Evolutionary conservation across 2,113 vertebrate species (phyloP).

Genomic region (Mirza zaza): DNA sequence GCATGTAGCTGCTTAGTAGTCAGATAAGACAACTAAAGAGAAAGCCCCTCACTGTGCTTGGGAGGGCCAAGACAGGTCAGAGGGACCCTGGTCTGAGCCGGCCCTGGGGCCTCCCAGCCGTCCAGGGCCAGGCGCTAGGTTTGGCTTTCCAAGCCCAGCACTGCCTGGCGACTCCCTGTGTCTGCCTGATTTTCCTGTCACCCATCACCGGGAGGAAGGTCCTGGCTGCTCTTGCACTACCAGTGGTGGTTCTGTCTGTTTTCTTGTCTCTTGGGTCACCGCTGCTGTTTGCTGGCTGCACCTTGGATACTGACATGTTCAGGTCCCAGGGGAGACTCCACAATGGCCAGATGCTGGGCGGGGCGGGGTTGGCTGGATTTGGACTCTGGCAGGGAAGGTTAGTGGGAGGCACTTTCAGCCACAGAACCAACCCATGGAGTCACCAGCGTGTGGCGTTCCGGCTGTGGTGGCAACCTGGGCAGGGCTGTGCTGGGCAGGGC

Average conservation of each 20-base stretch:
- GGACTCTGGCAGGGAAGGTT: neutral
- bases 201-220: neutral
- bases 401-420: neutral
- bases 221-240: too few species aligned
- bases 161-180: neutral
- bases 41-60: neutral
- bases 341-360: neutral
- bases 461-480: too few species aligned
- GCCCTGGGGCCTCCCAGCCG: neutral
- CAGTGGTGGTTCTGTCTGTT: fast-evolving
- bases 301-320: too few species aligned
- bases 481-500: neutral
- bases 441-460: fast-evolving
- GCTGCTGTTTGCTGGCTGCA: neutral
- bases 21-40: neutral
- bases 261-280: fast-evolving
- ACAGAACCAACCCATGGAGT: neutral
- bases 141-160: neutral
- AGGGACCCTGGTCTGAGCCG: neutral
- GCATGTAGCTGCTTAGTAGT: neutral
- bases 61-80: neutral
- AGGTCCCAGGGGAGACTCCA: too few species aligned
- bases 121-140: neutral
- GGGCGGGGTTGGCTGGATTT: neutral
- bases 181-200: fast-evolving